These are phyloP conservation scores for Naja naja DNA, from an alignment of 2,113 vertebrate species.

Conservation along the genomic window DNA sequence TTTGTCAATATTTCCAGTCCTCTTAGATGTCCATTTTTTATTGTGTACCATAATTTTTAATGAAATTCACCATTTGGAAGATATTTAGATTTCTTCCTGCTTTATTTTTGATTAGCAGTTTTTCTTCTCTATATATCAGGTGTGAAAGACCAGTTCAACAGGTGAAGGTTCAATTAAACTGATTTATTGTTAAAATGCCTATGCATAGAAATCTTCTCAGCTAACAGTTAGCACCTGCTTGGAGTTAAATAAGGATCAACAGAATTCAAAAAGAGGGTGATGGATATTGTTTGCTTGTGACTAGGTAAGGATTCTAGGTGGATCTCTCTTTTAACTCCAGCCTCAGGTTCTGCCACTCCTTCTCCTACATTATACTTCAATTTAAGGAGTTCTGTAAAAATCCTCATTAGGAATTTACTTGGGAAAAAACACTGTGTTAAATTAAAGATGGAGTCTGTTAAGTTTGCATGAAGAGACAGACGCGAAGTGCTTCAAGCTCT, in stretches of 20 bases:
- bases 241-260: background rate
- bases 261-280: background rate
- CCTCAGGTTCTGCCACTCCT: background rate
- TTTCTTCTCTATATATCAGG: background rate
- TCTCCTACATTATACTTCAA: background rate
- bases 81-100: background rate
- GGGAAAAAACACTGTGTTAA: background rate
- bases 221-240: background rate
- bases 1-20: background rate
- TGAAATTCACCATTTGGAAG: background rate
- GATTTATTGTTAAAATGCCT: background rate
- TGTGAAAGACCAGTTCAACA: no score
- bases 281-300: background rate
- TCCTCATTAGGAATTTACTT: background rate
- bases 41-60: background rate
- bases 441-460: background rate
- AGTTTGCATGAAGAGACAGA: no score
- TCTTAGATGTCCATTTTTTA: background rate
- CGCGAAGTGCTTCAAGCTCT: no score
- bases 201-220: background rate
- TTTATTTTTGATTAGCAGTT: background rate
- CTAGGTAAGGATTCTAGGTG: background rate
- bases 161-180: background rate
- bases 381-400: background rate
- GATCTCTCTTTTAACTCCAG: background rate